Evolutionary conservation across 2,888 invertebrate species (phyloP), one percentile per base, ranked within the genome.

Genomic region (Agonopterix arenella): DNA sequence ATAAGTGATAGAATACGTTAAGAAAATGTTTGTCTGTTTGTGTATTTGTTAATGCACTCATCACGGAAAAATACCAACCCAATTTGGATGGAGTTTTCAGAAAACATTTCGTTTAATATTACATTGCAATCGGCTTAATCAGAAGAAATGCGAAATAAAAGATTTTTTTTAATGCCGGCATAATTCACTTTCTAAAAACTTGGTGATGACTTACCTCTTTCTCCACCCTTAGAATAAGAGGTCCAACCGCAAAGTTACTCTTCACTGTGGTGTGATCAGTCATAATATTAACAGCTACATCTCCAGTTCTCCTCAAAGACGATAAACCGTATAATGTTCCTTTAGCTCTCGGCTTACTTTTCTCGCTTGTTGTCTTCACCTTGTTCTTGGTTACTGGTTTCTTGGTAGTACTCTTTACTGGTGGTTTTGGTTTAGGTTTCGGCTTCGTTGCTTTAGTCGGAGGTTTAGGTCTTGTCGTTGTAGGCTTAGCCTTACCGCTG

Each of bases 321-420:
- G 96, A 94, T 55, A 96, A 75, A 1, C 96, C 96, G 56, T 94
- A 96, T 44, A 96, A 81, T 0, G 95, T 96, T 16, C 96, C 96
- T 69, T 92, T 93, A 4, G 95, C 94, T 68, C 92, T 90, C 2
- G 91, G 92, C 57, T 90, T 90, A 53, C 80, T 91, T 62, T 90
- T 92, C 50, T 73, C 72, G 10, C 60, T 70, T 52, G 51, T 45
- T 36, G 84, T 81, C 59, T 85, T 84, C 38, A 78, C 74, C 56
- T 82, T 85, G 51, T 83, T 89, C 49, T 73, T 90, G 4, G 40
- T 40, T 28, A 28, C 66, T 11, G 82, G 80, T 58, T 81, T 82
- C 60, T 77, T 77, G 2, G 75, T 84, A 1, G 80, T 81, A 1
- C 79, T 66, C 57, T 78, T 85, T 16, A 65, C 62, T 44, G 80